Evolutionary conservation across 2,888 invertebrate species (phyloP), one percentile per base, ranked within the genome.

Genomic region (Pheosia tremula): DNA sequence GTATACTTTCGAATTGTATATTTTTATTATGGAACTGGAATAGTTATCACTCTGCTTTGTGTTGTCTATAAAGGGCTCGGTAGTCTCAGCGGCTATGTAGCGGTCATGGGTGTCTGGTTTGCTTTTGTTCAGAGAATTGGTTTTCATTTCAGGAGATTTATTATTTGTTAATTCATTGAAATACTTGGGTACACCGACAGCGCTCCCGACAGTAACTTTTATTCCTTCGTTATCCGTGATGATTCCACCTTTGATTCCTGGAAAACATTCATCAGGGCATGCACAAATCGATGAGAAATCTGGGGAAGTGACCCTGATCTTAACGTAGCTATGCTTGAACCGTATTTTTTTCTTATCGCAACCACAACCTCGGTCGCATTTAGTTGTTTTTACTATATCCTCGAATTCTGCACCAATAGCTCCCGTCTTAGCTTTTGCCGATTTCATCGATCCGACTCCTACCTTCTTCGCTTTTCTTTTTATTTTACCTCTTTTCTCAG

Each of bases 291-390:
- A 85, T 4, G 89, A 87, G 71, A 89, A 84, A 58, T 89, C 89
- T 9, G 90, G 89, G 13, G 89, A 88, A 7, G 88, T 88, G 0
- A 89, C 88, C 76, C 81, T 80, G 64, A 90, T 89, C 75, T 89
- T 89, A 0, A 89, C 82, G 49, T 88, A 89, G 68, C 90, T 89
- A 49, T 89, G 87, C 69, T 89, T 89, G 69, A 90, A 90, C 77
- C 82, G 79, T 54, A 89, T 88, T 82, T 89, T 89, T 66, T 89
- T 89, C 67, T 83, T 87, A 62, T 88, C 87, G 72, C 89, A 88
- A 4, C 89, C 89, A 68, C 89, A 89, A 36, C 78, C 87, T 56
- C 83, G 77, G 58, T 89, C 89, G 71, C 89, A 89, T 24, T 79
- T 88, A 38, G 85, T 85, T 4, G 83, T 84, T 82, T 87, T 89